Percentiles rank a stretch among this genome's conserved stretches.
These are phyloP conservation scores for Petaurus breviceps DNA, from an alignment of 2,113 vertebrate genomes.

Conservation along the genomic window DNA sequence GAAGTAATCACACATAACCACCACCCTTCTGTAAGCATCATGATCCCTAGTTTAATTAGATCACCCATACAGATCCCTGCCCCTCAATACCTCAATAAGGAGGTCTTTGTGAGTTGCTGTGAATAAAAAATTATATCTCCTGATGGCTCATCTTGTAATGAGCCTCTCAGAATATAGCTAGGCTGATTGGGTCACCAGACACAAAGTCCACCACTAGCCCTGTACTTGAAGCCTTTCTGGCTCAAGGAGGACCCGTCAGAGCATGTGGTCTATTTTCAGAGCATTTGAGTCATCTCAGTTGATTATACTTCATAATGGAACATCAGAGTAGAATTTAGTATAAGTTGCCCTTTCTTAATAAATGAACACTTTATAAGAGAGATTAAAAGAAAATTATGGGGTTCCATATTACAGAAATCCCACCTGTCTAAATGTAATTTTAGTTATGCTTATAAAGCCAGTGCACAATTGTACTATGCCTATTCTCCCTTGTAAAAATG, in stretches of 20 bases:
- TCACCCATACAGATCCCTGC: too few species aligned
- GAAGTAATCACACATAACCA: background rate
- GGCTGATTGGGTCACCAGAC: background rate
- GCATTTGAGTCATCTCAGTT: background rate
- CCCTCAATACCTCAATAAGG: background rate
- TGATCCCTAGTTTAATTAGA: background rate
- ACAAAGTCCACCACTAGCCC: background rate
- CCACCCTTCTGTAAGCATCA: background rate
- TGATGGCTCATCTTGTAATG: background rate
- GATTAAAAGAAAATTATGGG: background rate
- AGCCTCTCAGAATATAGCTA: background rate
- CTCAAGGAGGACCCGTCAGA: background rate
- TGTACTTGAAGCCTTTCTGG: background rate
- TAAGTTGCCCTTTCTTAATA: background rate
- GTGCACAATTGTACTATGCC: background rate
- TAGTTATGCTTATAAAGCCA: background rate
- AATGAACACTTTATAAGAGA: background rate
- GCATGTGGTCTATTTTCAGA: background rate
- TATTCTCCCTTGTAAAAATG: background rate
- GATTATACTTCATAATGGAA: background rate
- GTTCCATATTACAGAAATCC: background rate
- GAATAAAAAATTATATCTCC: background rate
- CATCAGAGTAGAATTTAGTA: background rate
- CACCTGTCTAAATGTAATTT: background rate
- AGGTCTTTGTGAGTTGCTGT: background rate